phyloP scores from a whole-genome alignment of 2,113 vertebrate genomes.

The Poecile atricapillus region DNA sequence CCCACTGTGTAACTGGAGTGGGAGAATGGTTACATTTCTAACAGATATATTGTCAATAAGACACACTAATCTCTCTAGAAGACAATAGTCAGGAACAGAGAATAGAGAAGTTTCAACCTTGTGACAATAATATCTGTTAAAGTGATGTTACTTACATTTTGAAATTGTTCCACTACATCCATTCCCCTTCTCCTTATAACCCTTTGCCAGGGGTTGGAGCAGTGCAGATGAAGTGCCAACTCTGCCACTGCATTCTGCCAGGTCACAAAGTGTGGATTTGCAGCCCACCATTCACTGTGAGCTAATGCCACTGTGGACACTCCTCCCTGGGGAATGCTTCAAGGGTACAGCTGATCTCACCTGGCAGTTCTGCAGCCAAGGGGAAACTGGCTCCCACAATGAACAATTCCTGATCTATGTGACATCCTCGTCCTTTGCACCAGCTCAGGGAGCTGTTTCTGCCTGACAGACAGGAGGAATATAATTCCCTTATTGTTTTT shows the following conservation, averaged over 20 bases:
- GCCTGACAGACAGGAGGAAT: neutral
- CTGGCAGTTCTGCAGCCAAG: neutral
- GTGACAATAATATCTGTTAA: neutral
- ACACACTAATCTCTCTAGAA: neutral
- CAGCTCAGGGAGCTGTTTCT: neutral
- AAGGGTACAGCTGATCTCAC: neutral
- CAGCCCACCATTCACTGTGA: neutral
- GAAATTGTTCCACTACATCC: neutral
- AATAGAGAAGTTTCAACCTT: neutral
- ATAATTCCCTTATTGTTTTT: neutral
- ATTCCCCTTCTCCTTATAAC: neutral
- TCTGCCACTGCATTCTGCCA: neutral
- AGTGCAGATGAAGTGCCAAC: neutral
- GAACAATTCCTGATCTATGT: accelerated
- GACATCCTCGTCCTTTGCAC: neutral
- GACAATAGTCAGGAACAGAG: neutral
- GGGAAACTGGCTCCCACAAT: neutral
- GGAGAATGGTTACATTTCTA: neutral
- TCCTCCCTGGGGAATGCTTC: neutral
- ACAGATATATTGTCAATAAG: neutral
- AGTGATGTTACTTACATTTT: neutral
- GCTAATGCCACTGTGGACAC: neutral
- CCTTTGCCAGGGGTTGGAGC: neutral
- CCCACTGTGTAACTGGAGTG: neutral
- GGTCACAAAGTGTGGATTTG: neutral